phyloP scores from a whole-genome alignment of 2,888 invertebrate species.

The Megalurothrips usitatus region DNA sequence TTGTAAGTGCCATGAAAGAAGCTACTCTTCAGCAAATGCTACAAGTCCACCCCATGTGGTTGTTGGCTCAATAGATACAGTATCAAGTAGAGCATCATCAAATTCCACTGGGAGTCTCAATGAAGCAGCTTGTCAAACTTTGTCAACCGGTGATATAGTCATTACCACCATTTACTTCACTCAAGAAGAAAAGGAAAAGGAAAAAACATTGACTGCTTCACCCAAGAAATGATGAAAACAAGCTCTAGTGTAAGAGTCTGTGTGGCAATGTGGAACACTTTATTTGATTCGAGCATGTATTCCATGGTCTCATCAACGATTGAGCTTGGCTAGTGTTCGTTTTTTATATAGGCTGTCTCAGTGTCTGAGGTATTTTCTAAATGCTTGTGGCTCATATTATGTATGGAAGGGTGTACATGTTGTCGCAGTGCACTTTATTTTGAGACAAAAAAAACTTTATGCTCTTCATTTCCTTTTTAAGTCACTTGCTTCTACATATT shows the following conservation, averaged over 20 bases:
- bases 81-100: not conserved
- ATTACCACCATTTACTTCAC: constrained; percentile 74
- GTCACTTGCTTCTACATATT: too few relatives aligned
- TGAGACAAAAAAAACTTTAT: not conserved
- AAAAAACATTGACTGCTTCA: constrained; percentile 52
- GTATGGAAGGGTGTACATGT: too few relatives aligned
- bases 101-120: not conserved
- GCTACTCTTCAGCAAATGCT: not conserved
- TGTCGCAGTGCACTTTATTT: not conserved
- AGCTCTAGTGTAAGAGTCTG: too few relatives aligned
- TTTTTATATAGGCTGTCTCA: too few relatives aligned
- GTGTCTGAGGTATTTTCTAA: too few relatives aligned
- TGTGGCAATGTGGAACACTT: too few relatives aligned
- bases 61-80: not conserved
- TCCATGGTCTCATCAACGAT: not conserved
- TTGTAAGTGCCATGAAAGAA: constrained; percentile 35
- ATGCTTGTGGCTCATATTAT: too few relatives aligned
- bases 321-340: too few relatives aligned
- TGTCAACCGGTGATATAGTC: constrained; percentile 88
- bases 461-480: not conserved
- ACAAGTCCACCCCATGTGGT: not conserved
- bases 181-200: constrained; percentile 56
- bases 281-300: too few relatives aligned
- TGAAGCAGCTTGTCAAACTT: constrained; percentile 71
- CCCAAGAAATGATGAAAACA: constrained; percentile 45